Evolutionary conservation across 1,140 invertebrate species (phyloP), one percentile per base, ranked within the genome.

Genomic region (Pissodes strobi): DNA sequence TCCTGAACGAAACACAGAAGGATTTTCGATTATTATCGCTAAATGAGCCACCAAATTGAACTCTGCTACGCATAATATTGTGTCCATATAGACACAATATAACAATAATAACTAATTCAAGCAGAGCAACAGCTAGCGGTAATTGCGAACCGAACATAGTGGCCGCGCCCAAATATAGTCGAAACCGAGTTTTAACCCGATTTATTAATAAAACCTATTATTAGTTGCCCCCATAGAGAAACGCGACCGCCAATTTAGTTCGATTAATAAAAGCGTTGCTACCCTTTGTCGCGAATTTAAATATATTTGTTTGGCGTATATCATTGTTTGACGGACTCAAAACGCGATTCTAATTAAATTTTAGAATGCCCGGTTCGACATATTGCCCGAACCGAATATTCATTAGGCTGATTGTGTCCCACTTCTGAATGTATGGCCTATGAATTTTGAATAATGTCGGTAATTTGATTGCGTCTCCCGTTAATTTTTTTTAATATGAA

Each of bases 231-330:
- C 41, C 13, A 45, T 19, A 13, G n/a, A 45, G 41, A 19, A 15
- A 45, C n/a, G n/a, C 41, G 13, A 19, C 41, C 41, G 18, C n/a
- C n/a, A 45, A 45, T 34, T 15, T 45, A 45, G 13, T 45, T 9
- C 13, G 13, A 45, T 45, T 45, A 45, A 45, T 45, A 45, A 45
- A 15, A 45, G 41, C 18, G 6, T 45, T 45, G 41, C n/a, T 13
- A 45, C 8, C 41, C 41, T 45, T 45, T 45, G 41, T 45, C n/a
- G 18, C 41, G 8, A 45, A 19, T 45, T 45, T 45, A 45, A 45
- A 45, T 45, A 45, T 45, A 19, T 45, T 45, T 45, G 41, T 45
- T 45, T 45, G 41, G n/a, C 18, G n/a, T n/a, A n/a, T n/a, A 45
- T 45, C 41, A 45, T 15, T 45, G 41, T 45, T 45, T 45, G 41